Evolutionary conservation across 2,888 invertebrate genomes (phyloP).

Genomic region (Hoplodrina blanda): DNA sequence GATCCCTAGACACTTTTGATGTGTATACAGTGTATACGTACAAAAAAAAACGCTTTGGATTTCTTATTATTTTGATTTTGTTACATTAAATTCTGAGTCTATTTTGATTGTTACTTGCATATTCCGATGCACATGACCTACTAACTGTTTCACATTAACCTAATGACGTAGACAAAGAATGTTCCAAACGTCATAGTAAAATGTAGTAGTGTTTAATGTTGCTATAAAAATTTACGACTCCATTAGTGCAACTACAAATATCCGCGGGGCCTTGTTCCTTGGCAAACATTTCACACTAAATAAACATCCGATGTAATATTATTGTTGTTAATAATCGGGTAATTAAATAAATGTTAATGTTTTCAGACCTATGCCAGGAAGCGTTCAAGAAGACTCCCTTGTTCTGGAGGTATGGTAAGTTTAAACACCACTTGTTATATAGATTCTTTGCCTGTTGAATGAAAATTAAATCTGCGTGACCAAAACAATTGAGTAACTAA

Average conservation of each 20-base stretch:
- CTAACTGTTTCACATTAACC: slow-evolving; percentile 22
- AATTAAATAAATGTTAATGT: slow-evolving; percentile 39
- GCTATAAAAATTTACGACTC: slow-evolving; percentile 52
- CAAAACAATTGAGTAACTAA: slow-evolving; percentile 54
- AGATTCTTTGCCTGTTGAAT: slow-evolving; percentile 41
- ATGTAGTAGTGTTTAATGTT: slow-evolving; percentile 39
- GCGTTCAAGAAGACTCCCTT: slow-evolving; percentile 93
- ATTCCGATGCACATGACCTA: slow-evolving; percentile 18
- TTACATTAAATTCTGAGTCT: background rate
- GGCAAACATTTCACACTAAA: slow-evolving; percentile 46
- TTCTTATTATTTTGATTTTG: background rate
- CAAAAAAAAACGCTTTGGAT: background rate
- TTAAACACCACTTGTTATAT: slow-evolving; percentile 14
- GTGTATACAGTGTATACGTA: background rate
- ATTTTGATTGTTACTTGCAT: background rate
- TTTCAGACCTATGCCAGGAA: slow-evolving; percentile 93
- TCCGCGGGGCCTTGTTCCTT: slow-evolving; percentile 64
- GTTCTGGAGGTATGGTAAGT: slow-evolving; percentile 95
- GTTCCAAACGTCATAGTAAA: slow-evolving; percentile 26
- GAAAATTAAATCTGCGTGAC: slow-evolving; percentile 58
- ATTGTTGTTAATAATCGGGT: slow-evolving; percentile 25
- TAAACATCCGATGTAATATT: slow-evolving; percentile 12
- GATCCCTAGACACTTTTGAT: too few relatives aligned
- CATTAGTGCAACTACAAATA: slow-evolving; percentile 59
- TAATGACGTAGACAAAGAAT: slow-evolving; percentile 41